Base-by-base conservation (phyloP, 2,113 vertebrate species). In the Phalacrocorax brasilianus region DNA sequence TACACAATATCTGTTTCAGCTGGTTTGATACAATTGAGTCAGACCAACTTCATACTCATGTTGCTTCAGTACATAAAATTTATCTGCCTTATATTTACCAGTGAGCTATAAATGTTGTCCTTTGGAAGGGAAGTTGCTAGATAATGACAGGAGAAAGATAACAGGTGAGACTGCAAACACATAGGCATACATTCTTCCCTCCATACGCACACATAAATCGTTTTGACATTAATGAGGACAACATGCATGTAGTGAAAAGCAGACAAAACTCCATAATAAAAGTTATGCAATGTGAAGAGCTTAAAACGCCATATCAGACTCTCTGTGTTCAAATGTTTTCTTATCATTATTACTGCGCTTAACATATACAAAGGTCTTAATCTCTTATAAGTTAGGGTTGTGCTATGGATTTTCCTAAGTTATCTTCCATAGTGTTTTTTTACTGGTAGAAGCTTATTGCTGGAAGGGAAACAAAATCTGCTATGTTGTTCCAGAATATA, bases 31-130 rank as follows among this genome's bases (percentile, higher is more conserved):
- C 65, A 80, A 77, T 84, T 91, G 82, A 93, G 49, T 90, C 84
- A 75, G 79, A 88, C 77, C 52, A 76, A 67, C 93, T 96, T 95
- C 85, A 45, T 70, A 84, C 66, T 89, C 50, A 1, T 35, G 78
- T 81, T 91, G 63, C 68, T 96, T 93, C 88, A 94, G 89, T 89
- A 92, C 89, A 84, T 95, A 95, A 96, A 95, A 93, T 97, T 95
- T 97, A 96, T 95, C 89, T 96, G 63, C 68, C 81, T 95, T 94
- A 55, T 96, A 93, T 95, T 95, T 97, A 95, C 94, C 95, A 94
- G 88, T 50, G 83, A 94, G 89, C 96, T 95, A 76, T 95, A 95
- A 97, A 96, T 95, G 95, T 81, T 96, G 78, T 92, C 55, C 83
- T 87, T 85, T 96, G 94, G 62, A 95, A 93, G 77, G 84, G 63